Base-by-base conservation (phyloP, 2,797 vertebrate species). In the Hylomyscus alleni region DNA sequence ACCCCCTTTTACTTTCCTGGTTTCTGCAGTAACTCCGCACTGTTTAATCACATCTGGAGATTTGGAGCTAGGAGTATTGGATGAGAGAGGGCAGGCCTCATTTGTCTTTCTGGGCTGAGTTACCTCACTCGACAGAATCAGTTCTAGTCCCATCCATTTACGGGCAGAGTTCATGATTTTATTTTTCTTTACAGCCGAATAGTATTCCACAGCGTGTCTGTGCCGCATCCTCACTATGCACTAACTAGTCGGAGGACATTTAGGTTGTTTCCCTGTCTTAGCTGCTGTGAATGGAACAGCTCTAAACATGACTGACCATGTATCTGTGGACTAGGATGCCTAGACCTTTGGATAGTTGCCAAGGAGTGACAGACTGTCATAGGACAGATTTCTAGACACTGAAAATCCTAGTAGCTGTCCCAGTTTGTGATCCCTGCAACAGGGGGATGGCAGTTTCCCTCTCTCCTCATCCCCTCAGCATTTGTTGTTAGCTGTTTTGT, bases 211-310 rank as follows among this genome's bases (percentile, higher is more conserved):
- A 34, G 31, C 1, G 0, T n/a, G 2, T 50, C 44, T 24, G 60
- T 34, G 31, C 29, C 3, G 50, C 12, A 10, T 24, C 50, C 50
- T 50, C 60, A 2, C 14, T n/a, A 14, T 2, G 20, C 20, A 24
- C 12, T 17, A 40, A 6, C 6, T 3, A 8, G 4, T 5, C 0
- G 5, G 19, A 50, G 19, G 11, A 50, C 44, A 22, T 31, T 34
- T 20, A 34, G 12, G 31, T 50, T n/a, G 19, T 69, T 69, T 52
- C 19, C 9, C 3, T 67, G 15, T 85, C 44, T n/a, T n/a, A 69
- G 19, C 44, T 47, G 6, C 31, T 12, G 58, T 20, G 37, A 47
- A 47, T 19, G 19, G 58, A 62, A 17, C 26, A 19, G 26, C 58
- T 4, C 1, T 22, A 44, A 3, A 44, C 29, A 31, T 8, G 40